Evolutionary conservation across 2,888 invertebrate genomes (phyloP), one percentile per base, ranked within the genome.

Genomic region (Cordilura impudica): DNA sequence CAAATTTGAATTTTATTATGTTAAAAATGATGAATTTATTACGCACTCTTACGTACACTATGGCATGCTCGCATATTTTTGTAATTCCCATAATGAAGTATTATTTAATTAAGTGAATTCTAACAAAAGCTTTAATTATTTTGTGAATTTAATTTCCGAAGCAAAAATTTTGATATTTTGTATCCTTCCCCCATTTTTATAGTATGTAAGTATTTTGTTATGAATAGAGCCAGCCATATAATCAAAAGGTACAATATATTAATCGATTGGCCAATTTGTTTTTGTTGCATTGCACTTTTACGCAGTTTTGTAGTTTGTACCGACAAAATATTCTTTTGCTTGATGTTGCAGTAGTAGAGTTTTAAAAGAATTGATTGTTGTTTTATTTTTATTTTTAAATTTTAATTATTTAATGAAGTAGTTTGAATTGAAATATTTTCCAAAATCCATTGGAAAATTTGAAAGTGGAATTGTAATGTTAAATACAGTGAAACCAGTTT

Each of bases 191-290:
- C n/a, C 35, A 4, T 39, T 39, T 39, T 4, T 4, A 31, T 39
- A n/a, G 31, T 31, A 10, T 39, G 31, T 31, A 10, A 12, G 31
- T 31, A 31, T 31, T 31, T 31, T 31, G 12, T 31, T 31, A 31
- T 39, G 35, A 4, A 8, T 39, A 39, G 31, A n/a, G n/a, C n/a
- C n/a, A 31, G 10, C 16, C 16, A 8, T 49, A 23, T 4, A 49
- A 31, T 14, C 16, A 12, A 7, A n/a, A 56, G 35, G 8, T 18
- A n/a, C n/a, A n/a, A n/a, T n/a, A 56, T 2, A 72, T 72, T 78
- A 73, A 69, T 65, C 78, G 69, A 70, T 78, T 74, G 78, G 26
- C 58, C 73, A 78, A 70, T 69, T 78, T 78, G 73, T 69, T 78
- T 54, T 70, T 74, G 70, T 69, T 69, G 78, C 60, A 39, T 58